Evolutionary conservation across 1,140 invertebrate genomes (phyloP).

Genomic region (Nasonia vitripennis): DNA sequence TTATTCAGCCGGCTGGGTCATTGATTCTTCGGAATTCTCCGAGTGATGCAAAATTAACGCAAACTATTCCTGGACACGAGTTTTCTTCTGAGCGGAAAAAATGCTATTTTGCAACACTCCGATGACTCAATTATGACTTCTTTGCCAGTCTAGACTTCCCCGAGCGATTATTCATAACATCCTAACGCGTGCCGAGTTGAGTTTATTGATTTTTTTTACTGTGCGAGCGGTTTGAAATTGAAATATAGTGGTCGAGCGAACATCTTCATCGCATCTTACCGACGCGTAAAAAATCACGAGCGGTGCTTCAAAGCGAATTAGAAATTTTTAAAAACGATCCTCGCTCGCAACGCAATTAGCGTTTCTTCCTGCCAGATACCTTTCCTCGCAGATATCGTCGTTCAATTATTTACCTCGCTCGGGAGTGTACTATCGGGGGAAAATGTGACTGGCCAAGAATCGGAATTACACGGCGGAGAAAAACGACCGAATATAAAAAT

Average conservation of each 20-base stretch:
- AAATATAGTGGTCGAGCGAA: neutral
- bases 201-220: neutral
- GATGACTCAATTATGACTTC: neutral
- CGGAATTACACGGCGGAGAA: neutral
- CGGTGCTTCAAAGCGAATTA: neutral
- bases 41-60: neutral
- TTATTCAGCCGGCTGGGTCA: too few relatives aligned
- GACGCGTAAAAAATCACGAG: neutral
- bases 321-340: neutral
- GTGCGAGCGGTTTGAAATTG: neutral
- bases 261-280: neutral
- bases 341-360: neutral
- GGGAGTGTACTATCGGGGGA: neutral
- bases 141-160: neutral
- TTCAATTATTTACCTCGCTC: conserved; percentile 27
- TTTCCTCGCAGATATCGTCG: conserved; percentile 20
- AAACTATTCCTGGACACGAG: neutral
- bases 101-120: neutral
- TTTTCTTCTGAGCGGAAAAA: neutral
- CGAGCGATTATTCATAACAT: neutral
- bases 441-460: conserved; percentile 9
- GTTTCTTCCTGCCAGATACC: neutral
- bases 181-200: neutral
- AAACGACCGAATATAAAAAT: conserved; percentile 43
- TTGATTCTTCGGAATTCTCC: neutral